Base-by-base conservation (phyloP, 2,113 vertebrate genomes). In the Malaclemys terrapin region DNA sequence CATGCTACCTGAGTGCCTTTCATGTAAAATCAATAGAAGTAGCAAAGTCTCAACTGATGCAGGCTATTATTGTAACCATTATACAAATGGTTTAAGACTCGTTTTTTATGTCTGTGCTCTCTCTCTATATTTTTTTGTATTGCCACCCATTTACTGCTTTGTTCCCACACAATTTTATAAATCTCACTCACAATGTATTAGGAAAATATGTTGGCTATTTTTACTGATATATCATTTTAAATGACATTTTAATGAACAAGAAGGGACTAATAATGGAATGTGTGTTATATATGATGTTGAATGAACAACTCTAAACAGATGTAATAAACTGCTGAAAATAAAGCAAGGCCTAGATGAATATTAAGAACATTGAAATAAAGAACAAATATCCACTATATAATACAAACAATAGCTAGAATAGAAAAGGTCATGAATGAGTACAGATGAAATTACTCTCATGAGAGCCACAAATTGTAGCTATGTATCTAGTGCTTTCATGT, bases 171-270 rank as follows among this genome's bases (percentile, higher is more conserved):
- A 35, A 84, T 90, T 47, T 69, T 82, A 24, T 95, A 95, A 97
- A 88, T 38, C 5, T 91, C 90, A 38, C 29, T 91, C 94, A 92
- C 69, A 87, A 93, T 84, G 80, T 92, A 81, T 4, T 62, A 91
- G 88, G 72, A 84, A 96, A 96, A 83, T 75, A 90, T 22, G 42
- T 82, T 95, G 47, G 84, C 87, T 80, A 42, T 78, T 82, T 94
- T 95, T 95, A 20, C 91, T 89, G 52, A 90, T 82, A 17, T 45
- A 89, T 91, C 59, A 89, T 82, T 84, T 95, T 56, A 93, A 94
- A 62, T 92, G 95, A 81, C 6, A 92, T 97, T 97, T 96, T 96
- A 93, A 88, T 96, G 56, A 38, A 80, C 90, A 95, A 89, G 80
- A 96, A 93, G 89, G 7, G 25, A 89, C 72, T 96, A 93, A 80